Conservation (phyloP, 2,797 vertebrate species). For the Balearica regulorum region DNA sequence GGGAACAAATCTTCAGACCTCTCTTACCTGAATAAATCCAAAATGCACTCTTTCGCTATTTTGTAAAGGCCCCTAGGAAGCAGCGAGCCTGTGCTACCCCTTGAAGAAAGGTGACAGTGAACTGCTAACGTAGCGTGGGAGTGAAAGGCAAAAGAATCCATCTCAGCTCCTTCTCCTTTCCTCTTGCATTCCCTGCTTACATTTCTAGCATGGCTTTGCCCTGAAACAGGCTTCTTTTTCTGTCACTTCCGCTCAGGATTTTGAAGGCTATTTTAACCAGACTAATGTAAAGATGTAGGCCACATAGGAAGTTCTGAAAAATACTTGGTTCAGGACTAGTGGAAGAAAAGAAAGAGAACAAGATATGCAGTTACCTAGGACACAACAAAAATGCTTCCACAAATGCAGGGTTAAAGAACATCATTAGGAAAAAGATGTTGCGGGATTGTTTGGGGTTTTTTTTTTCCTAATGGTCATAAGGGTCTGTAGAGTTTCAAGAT, state of each 20-base stretch:
- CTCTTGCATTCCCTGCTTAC: not conserved
- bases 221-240: not conserved
- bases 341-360: not conserved
- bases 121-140: not conserved
- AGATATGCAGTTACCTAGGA: not conserved
- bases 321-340: not conserved
- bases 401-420: not conserved
- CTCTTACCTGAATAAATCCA: not conserved
- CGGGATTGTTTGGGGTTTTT: accelerated
- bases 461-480: not conserved
- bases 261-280: not conserved
- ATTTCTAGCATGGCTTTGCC: not conserved
- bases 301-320: not conserved
- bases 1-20: not conserved
- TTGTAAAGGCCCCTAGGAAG: not conserved
- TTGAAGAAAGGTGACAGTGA: not conserved
- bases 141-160: not conserved
- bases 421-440: not conserved
- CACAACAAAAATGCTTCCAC: not conserved
- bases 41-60: not conserved
- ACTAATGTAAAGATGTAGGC: not conserved
- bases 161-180: not conserved
- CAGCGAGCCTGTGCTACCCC: not conserved
- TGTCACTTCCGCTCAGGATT: not conserved
- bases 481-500: not conserved